Base-by-base conservation (phyloP, 1,140 invertebrate genomes). In the Hermatobates lingyangjiaoensis region DNA sequence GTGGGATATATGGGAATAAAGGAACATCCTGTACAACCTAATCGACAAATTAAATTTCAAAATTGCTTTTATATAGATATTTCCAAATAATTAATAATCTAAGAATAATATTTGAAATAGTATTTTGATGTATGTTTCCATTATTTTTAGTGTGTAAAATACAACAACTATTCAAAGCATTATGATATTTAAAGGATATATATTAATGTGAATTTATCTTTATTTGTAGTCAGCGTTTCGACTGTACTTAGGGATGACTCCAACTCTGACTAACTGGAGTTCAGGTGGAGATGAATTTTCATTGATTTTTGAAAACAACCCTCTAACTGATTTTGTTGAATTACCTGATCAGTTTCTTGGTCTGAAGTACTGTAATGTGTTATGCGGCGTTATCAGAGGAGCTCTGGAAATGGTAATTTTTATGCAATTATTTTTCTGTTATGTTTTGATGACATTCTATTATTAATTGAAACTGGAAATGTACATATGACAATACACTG, bases 301-400 rank as follows among this genome's bases (percentile, higher is more conserved):
- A 0, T 70, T 98, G 2, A 78, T 90, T 1, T 82, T 98, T 64
- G 94, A 98, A 56, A 75, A 81, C 27, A 98, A 96, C 72, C 94
- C 95, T 0, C 66, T 99, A 15, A 91, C 87, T n/a, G 95, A 99
- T 66, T 96, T 97, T 75, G 93, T 97, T 3, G 95, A 99, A 69
- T 73, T 98, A 57, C 95, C 95, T 3, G 91, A 94, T 63, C 72
- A 87, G 45, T 83, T 79, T 61, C 68, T 73, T 34, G 77, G 77
- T 60, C 71, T 99, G 0, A 89, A 91, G 62, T 99, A 98, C 65
- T 95, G 89, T 56, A 93, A 93, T 64, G 75, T 98, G 45, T 73
- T 98, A 28, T 87, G 88, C 58, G 96, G 96, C 18, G 87, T 89
- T 23, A 79, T 96, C 46, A 71, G 90, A 59, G 95, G 94, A 45